These are phyloP conservation scores for Odobenus rosmarus DNA, from an alignment of 2,113 vertebrate species.

Conservation along the genomic window DNA sequence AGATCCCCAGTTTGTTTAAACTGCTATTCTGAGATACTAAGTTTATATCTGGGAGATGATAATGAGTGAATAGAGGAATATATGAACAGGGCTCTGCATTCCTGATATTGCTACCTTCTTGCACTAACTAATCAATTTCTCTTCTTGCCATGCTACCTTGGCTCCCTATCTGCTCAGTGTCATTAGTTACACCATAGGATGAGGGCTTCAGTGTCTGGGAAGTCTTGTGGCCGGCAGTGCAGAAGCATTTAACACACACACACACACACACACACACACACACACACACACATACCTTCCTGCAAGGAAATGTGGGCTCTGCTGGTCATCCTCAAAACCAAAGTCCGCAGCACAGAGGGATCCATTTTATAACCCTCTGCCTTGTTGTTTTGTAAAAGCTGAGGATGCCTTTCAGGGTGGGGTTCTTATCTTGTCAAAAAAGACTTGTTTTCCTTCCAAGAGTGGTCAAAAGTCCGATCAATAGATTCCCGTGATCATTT, in stretches of 20 bases:
- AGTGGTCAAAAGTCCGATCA: background rate
- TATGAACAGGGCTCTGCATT: background rate
- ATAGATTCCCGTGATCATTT: background rate
- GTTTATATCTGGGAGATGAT: background rate
- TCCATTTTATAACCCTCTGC: background rate
- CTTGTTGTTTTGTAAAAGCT: background rate
- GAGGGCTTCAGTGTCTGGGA: slow-evolving; percentile 48
- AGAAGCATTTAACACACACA: slow-evolving; percentile 61
- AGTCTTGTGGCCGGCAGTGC: slow-evolving; percentile 61
- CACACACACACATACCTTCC: slow-evolving; percentile 1
- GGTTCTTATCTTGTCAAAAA: background rate
- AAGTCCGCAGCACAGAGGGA: accelerated
- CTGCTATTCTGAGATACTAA: background rate
- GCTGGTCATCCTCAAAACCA: background rate
- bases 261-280: background rate
- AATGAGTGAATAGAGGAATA: background rate
- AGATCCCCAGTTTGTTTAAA: background rate
- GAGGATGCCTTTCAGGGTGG: background rate
- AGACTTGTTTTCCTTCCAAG: no score
- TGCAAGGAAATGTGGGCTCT: background rate
- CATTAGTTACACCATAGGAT: background rate
- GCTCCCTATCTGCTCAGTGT: background rate
- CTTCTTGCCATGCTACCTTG: background rate
- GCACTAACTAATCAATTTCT: background rate
- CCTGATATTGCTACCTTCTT: background rate